Evolutionary conservation across 92 coral and sea anemone genomes (phyloP), one percentile per base, ranked within the genome.

Genomic region (Palythoa caribaeorum): DNA sequence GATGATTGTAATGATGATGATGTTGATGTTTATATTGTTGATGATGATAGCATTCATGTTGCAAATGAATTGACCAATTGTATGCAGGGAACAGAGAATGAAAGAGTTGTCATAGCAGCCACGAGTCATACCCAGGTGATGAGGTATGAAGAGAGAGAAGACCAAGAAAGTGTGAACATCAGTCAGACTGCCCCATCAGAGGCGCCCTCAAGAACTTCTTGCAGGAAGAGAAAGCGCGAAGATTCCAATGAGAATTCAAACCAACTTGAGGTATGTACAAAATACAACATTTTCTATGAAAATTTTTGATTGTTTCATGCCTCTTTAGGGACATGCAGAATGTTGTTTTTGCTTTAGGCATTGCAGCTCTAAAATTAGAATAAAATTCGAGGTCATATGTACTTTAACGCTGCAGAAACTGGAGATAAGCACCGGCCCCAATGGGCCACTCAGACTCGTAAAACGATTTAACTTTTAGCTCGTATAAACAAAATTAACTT

Each of bases 221-320:
- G 21, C 75, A 17, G 71, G 39, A 81, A 81, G 74, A 81, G 86
- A n/a, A 81, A 80, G n/a, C 55, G 73, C 63, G 4, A 68, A 6
- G 36, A 78, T 36, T 35, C 48, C 47, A 15, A 0, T 15, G 38
- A 11, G 6, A 21, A 21, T 19, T 11, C 55, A 9, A 39, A 65
- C 9, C 40, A 19, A 37, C 65, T 35, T 11, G 71, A 69, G 86
- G 59, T 77, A n/a, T 16, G 73, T 47, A 44, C 13, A 47, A 21
- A 5, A 19, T 1, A 9, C 5, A 15, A 6, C 2, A 37, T 17
- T 37, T 15, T 53, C 12, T 52, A 44, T 13, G 3, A 17, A 48
- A 17, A 28, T 6, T 73, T 12, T 72, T 5, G 28, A 28, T 28
- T 28, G 78, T 73, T 73, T 37, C 21, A 38, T 3, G 10, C 54